Percentiles rank a stretch among this genome's conserved stretches.
Conservation (phyloP, 1,140 invertebrate genomes). For the Ericerus pela region DNA sequence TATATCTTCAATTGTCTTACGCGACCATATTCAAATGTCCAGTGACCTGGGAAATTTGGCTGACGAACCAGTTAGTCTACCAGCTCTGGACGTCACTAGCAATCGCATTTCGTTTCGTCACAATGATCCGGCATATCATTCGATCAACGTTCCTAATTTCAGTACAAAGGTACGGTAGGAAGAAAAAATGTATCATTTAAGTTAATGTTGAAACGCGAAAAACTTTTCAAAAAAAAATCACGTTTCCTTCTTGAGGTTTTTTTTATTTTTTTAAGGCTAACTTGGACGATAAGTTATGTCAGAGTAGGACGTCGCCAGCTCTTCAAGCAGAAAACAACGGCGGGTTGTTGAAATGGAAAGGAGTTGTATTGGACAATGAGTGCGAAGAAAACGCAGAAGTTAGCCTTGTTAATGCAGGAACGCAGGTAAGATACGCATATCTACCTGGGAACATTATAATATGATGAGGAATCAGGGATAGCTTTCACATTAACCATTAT, state of each 20-base stretch:
- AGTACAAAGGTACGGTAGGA: conserved; percentile 21
- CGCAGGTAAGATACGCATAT: not conserved
- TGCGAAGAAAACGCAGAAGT: not conserved
- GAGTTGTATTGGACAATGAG: conserved; percentile 40
- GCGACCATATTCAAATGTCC: not conserved
- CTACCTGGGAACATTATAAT: too few relatives aligned
- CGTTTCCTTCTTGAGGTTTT: too few relatives aligned
- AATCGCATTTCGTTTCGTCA: conserved; percentile 39
- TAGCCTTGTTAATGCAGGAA: not conserved
- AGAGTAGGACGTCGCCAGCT: not conserved
- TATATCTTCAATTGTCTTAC: too few relatives aligned
- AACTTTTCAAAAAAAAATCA: too few relatives aligned
- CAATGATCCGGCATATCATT: conserved; percentile 55
- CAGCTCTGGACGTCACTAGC: conserved; percentile 14
- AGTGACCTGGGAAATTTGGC: not conserved
- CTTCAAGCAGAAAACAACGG: conserved; percentile 31
- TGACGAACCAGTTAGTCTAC: conserved; percentile 23
- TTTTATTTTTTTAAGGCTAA: too few relatives aligned
- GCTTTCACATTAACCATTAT: too few relatives aligned
- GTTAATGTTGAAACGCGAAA: too few relatives aligned
- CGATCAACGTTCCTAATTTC: conserved; percentile 41
- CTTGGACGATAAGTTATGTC: not conserved
- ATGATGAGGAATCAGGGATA: too few relatives aligned
- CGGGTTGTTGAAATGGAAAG: conserved; percentile 57
- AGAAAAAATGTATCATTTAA: too few relatives aligned